phyloP scores from a whole-genome alignment of 2,888 invertebrate species.

The Hesperia comma region DNA sequence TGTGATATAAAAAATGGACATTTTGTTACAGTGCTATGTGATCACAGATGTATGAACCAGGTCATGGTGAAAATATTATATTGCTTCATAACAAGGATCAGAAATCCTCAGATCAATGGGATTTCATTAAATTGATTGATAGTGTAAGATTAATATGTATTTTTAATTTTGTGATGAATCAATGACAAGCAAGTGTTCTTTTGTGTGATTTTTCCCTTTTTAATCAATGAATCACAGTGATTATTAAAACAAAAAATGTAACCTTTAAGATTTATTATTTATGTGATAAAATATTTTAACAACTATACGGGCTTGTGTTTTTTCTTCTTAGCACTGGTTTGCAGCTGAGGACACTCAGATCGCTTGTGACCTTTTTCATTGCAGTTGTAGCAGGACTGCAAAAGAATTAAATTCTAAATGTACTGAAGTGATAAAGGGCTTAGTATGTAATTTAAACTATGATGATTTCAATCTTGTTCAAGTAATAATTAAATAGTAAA shows the following conservation, averaged over 20 bases:
- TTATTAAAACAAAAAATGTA: slow-evolving; percentile 19
- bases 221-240: slow-evolving; percentile 23
- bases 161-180: not conserved
- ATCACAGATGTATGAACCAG: not conserved
- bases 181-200: not conserved
- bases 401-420: slow-evolving; percentile 38
- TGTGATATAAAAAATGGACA: too few species aligned
- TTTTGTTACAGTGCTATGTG: slow-evolving; percentile 8
- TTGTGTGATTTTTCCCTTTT: not conserved
- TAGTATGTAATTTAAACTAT: too few species aligned
- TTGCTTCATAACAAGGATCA: too few species aligned
- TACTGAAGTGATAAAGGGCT: too few species aligned
- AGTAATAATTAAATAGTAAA: too few species aligned
- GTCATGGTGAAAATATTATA: not conserved
- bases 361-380: slow-evolving; percentile 83
- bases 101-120: not conserved
- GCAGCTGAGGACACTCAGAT: slow-evolving; percentile 74
- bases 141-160: not conserved
- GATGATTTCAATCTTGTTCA: too few species aligned
- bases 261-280: slow-evolving; percentile 23
- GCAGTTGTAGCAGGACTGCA: slow-evolving; percentile 85
- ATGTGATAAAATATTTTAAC: slow-evolving; percentile 43
- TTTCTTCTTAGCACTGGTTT: slow-evolving; percentile 52
- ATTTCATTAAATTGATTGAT: not conserved
- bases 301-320: slow-evolving; percentile 51